phyloP scores from a whole-genome alignment of 2,888 invertebrate genomes.

The Platypus cylindrus region DNA sequence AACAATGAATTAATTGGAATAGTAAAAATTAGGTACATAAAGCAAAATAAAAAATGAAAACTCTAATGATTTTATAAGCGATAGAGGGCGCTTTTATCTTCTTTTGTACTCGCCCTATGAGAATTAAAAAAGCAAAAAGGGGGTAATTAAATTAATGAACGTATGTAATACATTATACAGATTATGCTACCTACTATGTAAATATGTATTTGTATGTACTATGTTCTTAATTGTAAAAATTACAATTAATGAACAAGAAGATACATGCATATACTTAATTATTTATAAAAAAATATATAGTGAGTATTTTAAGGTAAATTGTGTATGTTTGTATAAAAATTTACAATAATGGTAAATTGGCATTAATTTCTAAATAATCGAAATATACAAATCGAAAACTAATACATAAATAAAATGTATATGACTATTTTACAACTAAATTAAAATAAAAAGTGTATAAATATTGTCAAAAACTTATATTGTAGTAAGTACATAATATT shows the following conservation, averaged over 20 bases:
- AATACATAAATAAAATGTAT: slow-evolving; percentile 15
- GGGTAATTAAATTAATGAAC: slow-evolving; percentile 3
- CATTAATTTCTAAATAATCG: slow-evolving; percentile 22
- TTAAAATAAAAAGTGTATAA: slow-evolving; percentile 7
- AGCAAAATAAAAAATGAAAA: slow-evolving; percentile 27
- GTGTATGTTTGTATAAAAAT: slow-evolving; percentile 33
- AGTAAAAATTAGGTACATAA: too few species aligned
- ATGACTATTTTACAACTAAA: slow-evolving; percentile 11
- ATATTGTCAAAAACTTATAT: slow-evolving; percentile 6
- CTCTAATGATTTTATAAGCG: slow-evolving; percentile 23
- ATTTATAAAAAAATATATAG: too few species aligned
- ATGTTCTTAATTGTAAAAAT: too few species aligned
- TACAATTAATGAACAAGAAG: too few species aligned
- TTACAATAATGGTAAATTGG: slow-evolving; percentile 34
- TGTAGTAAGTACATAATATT: too few species aligned
- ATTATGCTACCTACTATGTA: too few species aligned
- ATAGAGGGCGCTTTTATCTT: slow-evolving; percentile 1
- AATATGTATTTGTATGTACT: too few species aligned
- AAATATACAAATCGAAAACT: slow-evolving; percentile 12
- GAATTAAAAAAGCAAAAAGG: slow-evolving; percentile 12
- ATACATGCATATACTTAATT: too few species aligned
- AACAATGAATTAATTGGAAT: too few species aligned
- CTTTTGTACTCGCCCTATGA: slow-evolving; percentile 28
- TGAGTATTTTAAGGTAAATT: slow-evolving; percentile 33
- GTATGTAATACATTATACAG: too few species aligned